These are phyloP conservation scores for Cheilosia scutellata DNA, from an alignment of 2,888 invertebrate genomes.

Conservation along the genomic window DNA sequence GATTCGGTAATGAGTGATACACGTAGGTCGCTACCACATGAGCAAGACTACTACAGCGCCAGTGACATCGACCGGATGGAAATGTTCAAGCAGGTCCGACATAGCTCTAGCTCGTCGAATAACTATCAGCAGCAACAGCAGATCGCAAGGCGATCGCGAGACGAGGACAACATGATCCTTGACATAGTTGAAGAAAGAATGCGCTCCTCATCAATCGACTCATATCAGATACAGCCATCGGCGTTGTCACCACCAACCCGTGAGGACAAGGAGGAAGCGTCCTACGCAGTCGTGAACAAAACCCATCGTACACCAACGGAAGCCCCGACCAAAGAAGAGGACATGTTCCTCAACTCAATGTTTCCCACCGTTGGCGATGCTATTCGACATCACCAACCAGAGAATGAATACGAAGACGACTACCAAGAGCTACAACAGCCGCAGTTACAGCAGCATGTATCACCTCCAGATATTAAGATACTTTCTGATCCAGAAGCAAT, in stretches of 20 bases:
- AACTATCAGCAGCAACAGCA: constrained; percentile 41
- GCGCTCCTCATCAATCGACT: constrained; percentile 61
- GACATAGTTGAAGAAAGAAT: constrained; percentile 55
- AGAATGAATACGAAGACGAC: constrained; percentile 68
- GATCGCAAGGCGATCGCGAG: constrained; percentile 11
- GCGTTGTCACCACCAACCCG: constrained; percentile 62
- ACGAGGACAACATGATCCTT: constrained; percentile 47
- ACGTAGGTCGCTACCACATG: constrained; percentile 84
- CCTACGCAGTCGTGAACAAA: constrained; percentile 72
- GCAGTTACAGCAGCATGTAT: background rate
- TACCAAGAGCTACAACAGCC: constrained; percentile 2
- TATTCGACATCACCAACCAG: constrained; percentile 70
- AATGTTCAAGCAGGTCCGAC: constrained; percentile 43
- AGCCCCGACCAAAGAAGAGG: constrained; percentile 42
- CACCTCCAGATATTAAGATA: constrained; percentile 58
- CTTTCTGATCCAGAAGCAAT: constrained; percentile 63
- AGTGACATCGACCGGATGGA: constrained; percentile 47
- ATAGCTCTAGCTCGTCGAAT: constrained; percentile 17
- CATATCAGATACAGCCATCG: constrained; percentile 58
- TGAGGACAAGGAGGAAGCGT: constrained; percentile 77
- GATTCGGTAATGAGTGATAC: constrained; percentile 78
- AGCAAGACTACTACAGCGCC: constrained; percentile 80
- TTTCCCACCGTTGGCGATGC: constrained; percentile 78
- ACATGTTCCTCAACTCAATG: constrained; percentile 76
- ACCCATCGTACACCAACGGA: constrained; percentile 44